Conservation (phyloP, 2,113 vertebrate species). For the Mesembrinibis cayennensis region DNA sequence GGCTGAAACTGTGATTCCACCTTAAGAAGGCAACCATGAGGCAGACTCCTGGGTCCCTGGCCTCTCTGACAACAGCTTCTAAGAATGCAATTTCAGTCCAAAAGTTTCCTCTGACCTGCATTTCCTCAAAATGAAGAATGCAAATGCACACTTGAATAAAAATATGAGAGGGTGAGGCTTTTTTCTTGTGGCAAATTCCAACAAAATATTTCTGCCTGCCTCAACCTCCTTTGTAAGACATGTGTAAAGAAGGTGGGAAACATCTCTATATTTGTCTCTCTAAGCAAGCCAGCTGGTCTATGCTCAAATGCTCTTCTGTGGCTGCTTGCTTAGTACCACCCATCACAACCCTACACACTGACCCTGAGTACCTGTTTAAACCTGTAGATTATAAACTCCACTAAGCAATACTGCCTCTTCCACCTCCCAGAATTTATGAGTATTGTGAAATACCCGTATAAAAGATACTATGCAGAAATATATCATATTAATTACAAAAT, state of each 20-base stretch:
- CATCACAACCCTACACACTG: not conserved
- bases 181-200: not conserved
- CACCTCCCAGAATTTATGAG: not conserved
- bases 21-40: not conserved
- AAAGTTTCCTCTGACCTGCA: not conserved
- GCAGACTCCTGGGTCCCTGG: not conserved
- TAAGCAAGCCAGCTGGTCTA: not conserved
- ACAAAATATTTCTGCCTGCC: not conserved
- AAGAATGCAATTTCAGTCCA: not conserved
- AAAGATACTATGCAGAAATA: not conserved
- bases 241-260: not conserved
- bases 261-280: not conserved
- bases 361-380: not conserved
- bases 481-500: not conserved
- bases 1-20: not conserved
- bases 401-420: not conserved
- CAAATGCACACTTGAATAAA: not conserved
- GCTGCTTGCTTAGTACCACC: not conserved
- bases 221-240: not conserved
- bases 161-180: not conserved
- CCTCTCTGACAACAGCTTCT: not conserved
- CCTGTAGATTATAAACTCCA: not conserved
- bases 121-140: constrained; percentile 16
- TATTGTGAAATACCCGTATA: not conserved
- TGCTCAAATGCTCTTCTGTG: not conserved